Conservation (phyloP, 2,113 vertebrate genomes). For the Tupaia tana region DNA sequence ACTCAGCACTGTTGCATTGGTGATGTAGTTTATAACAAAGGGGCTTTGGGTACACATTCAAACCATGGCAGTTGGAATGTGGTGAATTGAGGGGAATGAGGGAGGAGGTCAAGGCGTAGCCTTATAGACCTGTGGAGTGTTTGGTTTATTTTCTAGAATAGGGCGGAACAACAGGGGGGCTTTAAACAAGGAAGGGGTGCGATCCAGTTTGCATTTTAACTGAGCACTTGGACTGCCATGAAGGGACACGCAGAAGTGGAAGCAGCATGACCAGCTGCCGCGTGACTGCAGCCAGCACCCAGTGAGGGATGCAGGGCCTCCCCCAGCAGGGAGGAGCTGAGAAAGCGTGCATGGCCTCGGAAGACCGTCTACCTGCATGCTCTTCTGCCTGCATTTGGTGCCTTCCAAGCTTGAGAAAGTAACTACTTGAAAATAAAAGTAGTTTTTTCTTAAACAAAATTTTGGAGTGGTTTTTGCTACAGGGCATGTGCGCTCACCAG, state of each 20-base stretch:
- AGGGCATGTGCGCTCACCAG: no score
- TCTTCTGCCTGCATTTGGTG: not conserved
- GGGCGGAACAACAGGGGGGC: not conserved
- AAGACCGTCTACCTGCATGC: not conserved
- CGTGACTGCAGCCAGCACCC: not conserved
- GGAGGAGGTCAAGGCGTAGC: not conserved
- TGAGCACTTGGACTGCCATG: not conserved
- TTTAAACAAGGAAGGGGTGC: not conserved
- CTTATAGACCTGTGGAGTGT: not conserved
- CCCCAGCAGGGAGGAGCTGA: not conserved
- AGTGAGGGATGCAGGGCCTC: not conserved
- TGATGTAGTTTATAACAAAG: no score
- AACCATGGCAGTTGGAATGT: not conserved
- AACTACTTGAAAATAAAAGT: not conserved
- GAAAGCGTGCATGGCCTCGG: no score
- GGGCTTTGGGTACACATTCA: no score
- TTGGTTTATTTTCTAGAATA: not conserved
- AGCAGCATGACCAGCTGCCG: not conserved
- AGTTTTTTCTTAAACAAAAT: not conserved
- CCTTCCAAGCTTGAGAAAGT: not conserved
- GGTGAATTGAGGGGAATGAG: fast-evolving
- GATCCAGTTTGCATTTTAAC: not conserved
- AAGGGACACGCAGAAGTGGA: not conserved
- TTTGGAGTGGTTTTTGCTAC: not conserved
- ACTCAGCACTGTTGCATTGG: no score